Base-by-base conservation (phyloP, 2,797 vertebrate genomes). In the Centropyge bicolor region DNA sequence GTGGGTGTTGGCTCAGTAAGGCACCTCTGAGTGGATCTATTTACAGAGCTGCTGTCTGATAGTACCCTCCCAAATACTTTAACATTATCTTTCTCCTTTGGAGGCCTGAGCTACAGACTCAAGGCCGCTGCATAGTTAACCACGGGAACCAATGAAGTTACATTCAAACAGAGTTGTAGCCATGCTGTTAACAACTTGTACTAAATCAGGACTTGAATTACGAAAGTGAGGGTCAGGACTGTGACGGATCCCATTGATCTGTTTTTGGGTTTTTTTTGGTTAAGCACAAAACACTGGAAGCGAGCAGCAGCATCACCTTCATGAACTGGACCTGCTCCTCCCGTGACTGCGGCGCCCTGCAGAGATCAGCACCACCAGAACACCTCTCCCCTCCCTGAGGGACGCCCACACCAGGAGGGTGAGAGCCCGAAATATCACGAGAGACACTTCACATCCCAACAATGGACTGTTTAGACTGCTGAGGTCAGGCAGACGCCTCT, bases 81-180 rank as follows among this genome's bases (percentile, higher is more conserved):
- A 45, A 13, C 27, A 19, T 62, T 68, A 62, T 49, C 19, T 55
- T 36, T 79, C 65, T 67, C 12, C 35, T 46, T 72, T 45, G 61
- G 76, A 65, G 70, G 55, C 41, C 35, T 16, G 8, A 22, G 57
- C 60, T 76, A 68, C 70, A 73, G 60, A 22, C 74, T 88, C 55
- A 60, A 54, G 55, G 71, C 56, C 75, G 55, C 65, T 69, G 77
- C 73, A 76, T 57, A 68, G 81, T 88, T 87, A 86, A 91, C 70
- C 41, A 76, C 31, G 66, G 57, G 74, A 85, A 82, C 77, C 70
- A 84, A 86, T 89, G 84, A 88, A 71, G 70, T 86, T 78, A 56
- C 76, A 67, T 72, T 74, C 24, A n/a, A 68, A 54, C 62, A 69
- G 40, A 80, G 55, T 9, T 38, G n/a, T 31, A 14, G 60, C 43